Conservation (phyloP, 2,888 invertebrate genomes). For the Zelleria hepariella region DNA sequence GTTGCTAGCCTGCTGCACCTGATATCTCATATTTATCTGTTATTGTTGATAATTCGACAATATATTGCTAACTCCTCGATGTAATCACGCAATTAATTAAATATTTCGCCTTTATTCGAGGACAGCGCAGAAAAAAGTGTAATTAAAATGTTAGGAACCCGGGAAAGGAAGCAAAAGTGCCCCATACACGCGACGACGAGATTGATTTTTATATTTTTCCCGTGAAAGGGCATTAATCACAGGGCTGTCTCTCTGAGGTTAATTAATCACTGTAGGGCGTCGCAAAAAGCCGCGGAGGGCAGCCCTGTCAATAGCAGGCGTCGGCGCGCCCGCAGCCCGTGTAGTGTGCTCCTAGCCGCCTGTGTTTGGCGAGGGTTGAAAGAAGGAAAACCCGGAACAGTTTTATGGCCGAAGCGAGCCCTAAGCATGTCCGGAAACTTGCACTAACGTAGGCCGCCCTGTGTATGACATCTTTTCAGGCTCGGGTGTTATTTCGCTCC, state of each 20-base stretch:
- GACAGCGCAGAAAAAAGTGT: background rate
- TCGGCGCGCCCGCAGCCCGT: background rate
- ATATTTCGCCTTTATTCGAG: too few species aligned
- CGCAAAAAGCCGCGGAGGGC: conserved; percentile 13
- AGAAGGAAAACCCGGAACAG: background rate
- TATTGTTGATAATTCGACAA: too few species aligned
- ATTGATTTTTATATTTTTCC: conserved; percentile 41
- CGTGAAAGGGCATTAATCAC: conserved; percentile 39
- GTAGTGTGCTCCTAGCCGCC: background rate
- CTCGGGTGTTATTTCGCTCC: background rate
- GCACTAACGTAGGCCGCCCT: background rate
- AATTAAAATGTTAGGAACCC: background rate
- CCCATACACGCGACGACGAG: conserved; percentile 13
- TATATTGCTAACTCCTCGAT: too few species aligned
- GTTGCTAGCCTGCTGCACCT: too few species aligned
- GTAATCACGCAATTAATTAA: too few species aligned
- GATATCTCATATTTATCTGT: too few species aligned
- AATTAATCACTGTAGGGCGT: conserved; percentile 40
- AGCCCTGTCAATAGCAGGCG: conserved; percentile 39
- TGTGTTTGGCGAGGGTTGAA: background rate
- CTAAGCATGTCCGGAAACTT: background rate
- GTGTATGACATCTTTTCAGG: background rate
- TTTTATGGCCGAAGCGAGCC: background rate
- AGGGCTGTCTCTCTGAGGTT: conserved; percentile 23
- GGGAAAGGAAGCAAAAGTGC: background rate